Percentiles rank a stretch among this genome's conserved stretches.
Evolutionary conservation across 1,140 invertebrate species (phyloP).

Genomic region (Drosophila kanapiae): DNA sequence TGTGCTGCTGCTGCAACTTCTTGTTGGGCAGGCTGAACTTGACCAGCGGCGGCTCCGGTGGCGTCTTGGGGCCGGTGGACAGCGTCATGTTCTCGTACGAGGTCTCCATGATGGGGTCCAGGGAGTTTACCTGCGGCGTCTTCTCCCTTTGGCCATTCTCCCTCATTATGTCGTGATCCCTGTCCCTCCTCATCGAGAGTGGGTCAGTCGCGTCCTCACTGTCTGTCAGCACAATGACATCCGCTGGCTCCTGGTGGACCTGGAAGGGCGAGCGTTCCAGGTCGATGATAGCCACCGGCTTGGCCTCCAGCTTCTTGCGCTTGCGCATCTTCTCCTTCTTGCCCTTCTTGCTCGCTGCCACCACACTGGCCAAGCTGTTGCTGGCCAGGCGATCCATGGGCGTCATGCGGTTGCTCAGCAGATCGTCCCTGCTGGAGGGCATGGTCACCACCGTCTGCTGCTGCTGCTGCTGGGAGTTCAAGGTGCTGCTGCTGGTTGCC

Average conservation of each 20-base stretch:
- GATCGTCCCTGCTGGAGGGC: conserved; percentile 72
- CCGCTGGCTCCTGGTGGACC: conserved; percentile 91
- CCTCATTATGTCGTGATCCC: conserved; percentile 50
- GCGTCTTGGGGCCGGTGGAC: conserved; percentile 89
- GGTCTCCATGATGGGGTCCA: conserved; percentile 78
- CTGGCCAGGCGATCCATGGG: conserved; percentile 58
- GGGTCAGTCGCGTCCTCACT: conserved; percentile 88
- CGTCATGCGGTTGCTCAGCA: conserved; percentile 62
- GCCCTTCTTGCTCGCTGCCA: conserved; percentile 38
- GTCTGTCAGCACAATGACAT: conserved; percentile 93
- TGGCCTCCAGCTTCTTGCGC: conserved; percentile 86
- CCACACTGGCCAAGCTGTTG: neutral
- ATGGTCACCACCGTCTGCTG: conserved; percentile 72
- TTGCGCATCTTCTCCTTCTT: conserved; percentile 69
- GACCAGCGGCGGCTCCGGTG: conserved; percentile 89
- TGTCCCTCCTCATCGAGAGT: conserved; percentile 31
- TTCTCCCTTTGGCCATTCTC: conserved; percentile 71
- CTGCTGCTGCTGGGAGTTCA: conserved; percentile 40
- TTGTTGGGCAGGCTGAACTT: conserved; percentile 89
- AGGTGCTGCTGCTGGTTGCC: conserved; percentile 62
- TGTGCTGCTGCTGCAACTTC: conserved; percentile 86
- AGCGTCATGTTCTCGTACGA: conserved; percentile 71
- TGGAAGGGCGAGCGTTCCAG: conserved; percentile 93
- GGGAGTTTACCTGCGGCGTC: conserved; percentile 56
- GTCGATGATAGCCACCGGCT: conserved; percentile 93